These are phyloP conservation scores for Eunapius fragilis DNA, from an alignment of 37 sponge, comb jelly and placozoan genomes.

Conservation along the genomic window DNA sequence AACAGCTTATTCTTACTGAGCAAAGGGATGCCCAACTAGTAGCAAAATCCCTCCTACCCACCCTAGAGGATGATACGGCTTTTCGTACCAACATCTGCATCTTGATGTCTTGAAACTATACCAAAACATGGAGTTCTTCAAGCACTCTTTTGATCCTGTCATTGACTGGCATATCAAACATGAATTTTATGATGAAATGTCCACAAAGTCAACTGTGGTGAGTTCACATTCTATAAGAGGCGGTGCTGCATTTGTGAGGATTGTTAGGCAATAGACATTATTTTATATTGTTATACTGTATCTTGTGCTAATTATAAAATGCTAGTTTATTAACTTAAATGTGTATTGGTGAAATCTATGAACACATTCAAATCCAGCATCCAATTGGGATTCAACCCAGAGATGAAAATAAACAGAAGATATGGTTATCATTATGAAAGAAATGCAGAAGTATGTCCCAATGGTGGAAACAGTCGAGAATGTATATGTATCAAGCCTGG, in stretches of 20 bases:
- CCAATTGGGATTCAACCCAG: conserved; percentile 25
- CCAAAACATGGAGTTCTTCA: conserved; percentile 23
- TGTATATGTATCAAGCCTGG: conserved; percentile 5
- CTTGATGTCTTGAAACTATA: conserved; percentile 22
- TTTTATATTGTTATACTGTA: not conserved
- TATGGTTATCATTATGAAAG: conserved; percentile 33
- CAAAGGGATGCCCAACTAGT: not conserved
- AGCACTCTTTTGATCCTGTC: conserved; percentile 16
- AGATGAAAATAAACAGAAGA: conserved; percentile 45
- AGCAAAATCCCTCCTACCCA: conserved; percentile 28
- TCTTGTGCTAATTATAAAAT: no score
- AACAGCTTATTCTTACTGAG: not conserved
- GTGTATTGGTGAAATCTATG: not conserved
- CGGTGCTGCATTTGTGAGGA: not conserved
- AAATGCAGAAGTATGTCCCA: conserved; percentile 30
- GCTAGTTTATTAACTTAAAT: not conserved
- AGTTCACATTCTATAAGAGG: conserved; percentile 5
- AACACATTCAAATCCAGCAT: not conserved
- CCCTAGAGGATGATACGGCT: conserved; percentile 18
- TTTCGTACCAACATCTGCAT: conserved; percentile 17
- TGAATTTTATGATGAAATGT: conserved; percentile 19
- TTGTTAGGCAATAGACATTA: not conserved
- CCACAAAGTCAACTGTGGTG: conserved; percentile 25
- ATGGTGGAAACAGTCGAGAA: conserved; percentile 4
- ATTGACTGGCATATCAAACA: conserved; percentile 35